Percentiles rank a stretch among this genome's conserved stretches.
phyloP scores from a whole-genome alignment of 2,113 vertebrate species.

The Burhinus bistriatus region DNA sequence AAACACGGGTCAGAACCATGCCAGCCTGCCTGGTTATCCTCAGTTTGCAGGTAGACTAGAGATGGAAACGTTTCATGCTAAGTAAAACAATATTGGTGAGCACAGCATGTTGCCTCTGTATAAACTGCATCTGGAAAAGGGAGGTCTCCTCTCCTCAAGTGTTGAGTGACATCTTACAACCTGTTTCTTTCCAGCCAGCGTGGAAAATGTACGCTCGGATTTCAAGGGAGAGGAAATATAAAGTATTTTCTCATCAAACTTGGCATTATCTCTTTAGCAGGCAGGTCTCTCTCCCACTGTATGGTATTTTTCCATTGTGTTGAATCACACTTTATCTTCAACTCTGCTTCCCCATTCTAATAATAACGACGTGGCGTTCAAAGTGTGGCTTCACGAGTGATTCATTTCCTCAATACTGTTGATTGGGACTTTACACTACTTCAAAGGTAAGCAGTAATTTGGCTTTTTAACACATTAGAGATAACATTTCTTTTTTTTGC shows the following conservation, averaged over 20 bases:
- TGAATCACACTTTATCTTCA: constrained; percentile 16
- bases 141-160: neutral
- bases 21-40: neutral
- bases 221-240: neutral
- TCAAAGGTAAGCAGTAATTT: constrained; percentile 38
- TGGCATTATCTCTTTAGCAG: neutral
- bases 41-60: neutral
- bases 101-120: neutral
- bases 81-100: neutral
- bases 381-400: neutral
- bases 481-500: neutral
- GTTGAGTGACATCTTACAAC: neutral
- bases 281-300: neutral
- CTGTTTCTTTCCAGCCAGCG: neutral
- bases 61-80: neutral
- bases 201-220: neutral
- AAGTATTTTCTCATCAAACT: neutral
- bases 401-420: neutral
- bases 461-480: neutral
- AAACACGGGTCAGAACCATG: neutral
- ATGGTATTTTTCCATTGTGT: neutral
- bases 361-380: neutral
- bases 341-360: neutral
- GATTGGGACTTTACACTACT: neutral
- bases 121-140: neutral